Base-by-base conservation (phyloP, 2,888 invertebrate species). In the Idaea dimidiata region DNA sequence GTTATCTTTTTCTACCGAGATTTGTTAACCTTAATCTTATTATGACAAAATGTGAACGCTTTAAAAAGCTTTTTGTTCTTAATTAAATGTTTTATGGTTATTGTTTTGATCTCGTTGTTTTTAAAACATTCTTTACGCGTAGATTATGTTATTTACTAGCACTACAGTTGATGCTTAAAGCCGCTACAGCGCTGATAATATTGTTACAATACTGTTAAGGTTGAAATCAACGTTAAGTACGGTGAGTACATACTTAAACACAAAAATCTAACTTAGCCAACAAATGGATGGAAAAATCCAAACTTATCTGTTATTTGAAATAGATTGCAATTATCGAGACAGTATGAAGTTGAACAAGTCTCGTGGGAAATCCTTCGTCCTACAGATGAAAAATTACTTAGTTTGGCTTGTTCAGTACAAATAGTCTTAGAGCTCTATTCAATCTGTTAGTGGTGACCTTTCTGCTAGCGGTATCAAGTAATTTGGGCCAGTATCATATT, bases 1-100 rank as follows among this genome's bases (percentile, higher is more conserved):
- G 73, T 73, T 72, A 70, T 68, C 71, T 68, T 64, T n/a, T 72
- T 59, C 66, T 65, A 64, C 67, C 68, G 8, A 71, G 69, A 72
- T 72, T 75, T 74, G 70, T 69, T 58, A 59, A 59, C 63, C 65
- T 62, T 78, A 78, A 80, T 78, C 77, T 76, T 77, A 72, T 78
- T 76, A 76, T 75, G 72, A 71, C 68, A 69, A 73, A 73, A 68
- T 73, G 72, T 66, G 58, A 18, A 66, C 69, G 61, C 5, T 24
- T 24, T 24, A 24, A 53, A 59, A 62, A 61, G 70, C 72, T 76
- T 78, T 81, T 75, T 72, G 72, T 73, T 64, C 64, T 60, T 71
- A 75, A 78, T 77, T 75, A 79, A 75, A 71, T 72, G 68, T 68
- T 77, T 75, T 70, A 73, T 55, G 66, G 65, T 60, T 62, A 68